phyloP scores from a whole-genome alignment of 2,797 vertebrate genomes.

The Oreonectes daqikongensis region DNA sequence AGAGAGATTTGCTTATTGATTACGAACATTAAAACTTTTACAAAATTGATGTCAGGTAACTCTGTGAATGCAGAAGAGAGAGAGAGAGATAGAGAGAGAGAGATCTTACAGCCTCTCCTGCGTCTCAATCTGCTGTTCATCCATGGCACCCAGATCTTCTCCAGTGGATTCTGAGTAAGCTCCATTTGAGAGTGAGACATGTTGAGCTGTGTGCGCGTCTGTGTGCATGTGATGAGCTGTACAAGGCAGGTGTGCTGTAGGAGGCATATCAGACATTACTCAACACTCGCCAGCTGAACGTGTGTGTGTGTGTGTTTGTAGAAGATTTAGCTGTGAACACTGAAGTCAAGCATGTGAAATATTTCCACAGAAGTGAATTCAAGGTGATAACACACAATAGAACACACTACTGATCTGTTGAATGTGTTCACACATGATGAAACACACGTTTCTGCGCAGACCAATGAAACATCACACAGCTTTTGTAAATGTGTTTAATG shows the following conservation, averaged over 20 bases:
- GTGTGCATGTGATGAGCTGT: too few relatives aligned
- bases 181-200: constrained; percentile 72
- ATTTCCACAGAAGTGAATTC: too few relatives aligned
- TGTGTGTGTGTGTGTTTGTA: neutral
- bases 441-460: too few relatives aligned
- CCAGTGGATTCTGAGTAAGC: constrained; percentile 81
- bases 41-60: neutral
- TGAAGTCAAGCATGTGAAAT: too few relatives aligned
- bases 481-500: too few relatives aligned
- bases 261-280: constrained; percentile 9
- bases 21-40: neutral
- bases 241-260: neutral
- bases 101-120: constrained; percentile 85
- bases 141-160: constrained; percentile 87
- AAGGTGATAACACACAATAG: too few relatives aligned
- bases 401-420: neutral
- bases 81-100: neutral
- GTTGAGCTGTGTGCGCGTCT: neutral
- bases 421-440: neutral
- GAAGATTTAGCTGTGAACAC: too few relatives aligned
- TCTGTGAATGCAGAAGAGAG: neutral
- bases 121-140: constrained; percentile 73
- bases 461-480: neutral
- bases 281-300: neutral
- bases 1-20: neutral